phyloP scores from a whole-genome alignment of 2,797 vertebrate species.

The Anguilla obscura region DNA sequence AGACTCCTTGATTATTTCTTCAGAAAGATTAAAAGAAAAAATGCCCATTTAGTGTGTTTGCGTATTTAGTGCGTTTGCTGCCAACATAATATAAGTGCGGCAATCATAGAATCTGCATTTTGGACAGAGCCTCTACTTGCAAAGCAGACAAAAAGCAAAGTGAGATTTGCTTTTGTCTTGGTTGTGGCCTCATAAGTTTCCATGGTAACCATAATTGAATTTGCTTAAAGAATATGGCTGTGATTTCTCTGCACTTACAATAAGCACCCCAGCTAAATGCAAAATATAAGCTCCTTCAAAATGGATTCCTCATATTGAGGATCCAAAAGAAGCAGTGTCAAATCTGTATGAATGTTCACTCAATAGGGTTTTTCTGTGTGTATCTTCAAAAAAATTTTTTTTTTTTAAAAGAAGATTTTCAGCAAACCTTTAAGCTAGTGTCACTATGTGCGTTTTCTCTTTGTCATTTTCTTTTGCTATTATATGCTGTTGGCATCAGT shows the following conservation, averaged over 20 bases:
- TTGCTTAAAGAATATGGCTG: constrained; percentile 30
- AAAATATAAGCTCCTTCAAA: constrained; percentile 33
- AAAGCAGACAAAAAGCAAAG: constrained; percentile 30
- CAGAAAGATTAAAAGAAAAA: neutral
- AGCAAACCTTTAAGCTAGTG: neutral
- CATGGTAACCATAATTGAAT: constrained; percentile 40
- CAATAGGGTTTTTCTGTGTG: neutral
- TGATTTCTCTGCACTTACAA: constrained; percentile 27
- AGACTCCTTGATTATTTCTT: neutral
- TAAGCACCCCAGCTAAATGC: constrained; percentile 16
- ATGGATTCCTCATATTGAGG: constrained; percentile 17
- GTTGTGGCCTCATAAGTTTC: constrained; percentile 33
- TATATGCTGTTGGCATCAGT: neutral
- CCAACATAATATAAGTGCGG: neutral
- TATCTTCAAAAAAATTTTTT: neutral
- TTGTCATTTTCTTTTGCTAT: neutral
- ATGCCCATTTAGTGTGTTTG: neutral
- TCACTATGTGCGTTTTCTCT: neutral
- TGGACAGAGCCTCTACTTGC: constrained; percentile 26
- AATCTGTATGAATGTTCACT: neutral
- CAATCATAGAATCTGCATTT: constrained; percentile 2
- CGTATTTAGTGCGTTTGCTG: neutral
- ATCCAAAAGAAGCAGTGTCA: neutral
- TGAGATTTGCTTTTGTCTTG: constrained; percentile 22
- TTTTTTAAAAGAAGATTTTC: neutral